Conservation (phyloP, 2,888 invertebrate genomes). For the Mesochorus sp. region DNA sequence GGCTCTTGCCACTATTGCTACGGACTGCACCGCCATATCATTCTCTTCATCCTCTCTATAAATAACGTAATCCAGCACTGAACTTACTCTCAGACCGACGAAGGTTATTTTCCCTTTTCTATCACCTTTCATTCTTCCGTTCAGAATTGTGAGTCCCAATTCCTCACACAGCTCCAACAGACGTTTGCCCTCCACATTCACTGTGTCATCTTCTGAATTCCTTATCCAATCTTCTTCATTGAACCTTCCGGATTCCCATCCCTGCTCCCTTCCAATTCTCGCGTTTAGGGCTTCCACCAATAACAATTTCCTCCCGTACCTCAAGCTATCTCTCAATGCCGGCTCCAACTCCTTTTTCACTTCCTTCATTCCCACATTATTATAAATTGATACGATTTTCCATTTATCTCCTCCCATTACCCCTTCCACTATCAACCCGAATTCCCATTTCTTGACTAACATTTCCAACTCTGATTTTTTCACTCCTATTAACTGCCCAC, state of each 20-base stretch:
- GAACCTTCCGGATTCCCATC: too few relatives aligned
- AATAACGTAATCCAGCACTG: background rate
- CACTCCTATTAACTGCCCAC: background rate
- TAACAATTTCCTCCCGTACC: background rate
- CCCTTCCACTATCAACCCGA: background rate
- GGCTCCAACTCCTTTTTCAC: background rate
- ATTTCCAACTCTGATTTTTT: too few relatives aligned
- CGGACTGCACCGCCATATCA: too few relatives aligned
- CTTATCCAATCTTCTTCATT: too few relatives aligned
- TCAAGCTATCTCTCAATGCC: background rate
- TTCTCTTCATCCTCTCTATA: too few relatives aligned
- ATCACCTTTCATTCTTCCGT: background rate
- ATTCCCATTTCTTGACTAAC: background rate
- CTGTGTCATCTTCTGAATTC: too few relatives aligned
- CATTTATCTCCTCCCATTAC: background rate
- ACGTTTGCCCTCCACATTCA: too few relatives aligned
- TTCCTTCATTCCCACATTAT: slow-evolving; percentile 1
- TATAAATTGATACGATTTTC: slow-evolving; percentile 1
- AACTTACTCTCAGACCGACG: background rate
- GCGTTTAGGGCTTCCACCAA: background rate
- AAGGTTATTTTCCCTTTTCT: background rate
- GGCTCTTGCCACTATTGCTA: too few relatives aligned
- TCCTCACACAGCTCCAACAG: too few relatives aligned
- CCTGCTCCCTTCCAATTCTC: too few relatives aligned
- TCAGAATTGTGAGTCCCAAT: background rate